phyloP scores from a whole-genome alignment of 2,888 invertebrate genomes.

The Lapara coniferarum region DNA sequence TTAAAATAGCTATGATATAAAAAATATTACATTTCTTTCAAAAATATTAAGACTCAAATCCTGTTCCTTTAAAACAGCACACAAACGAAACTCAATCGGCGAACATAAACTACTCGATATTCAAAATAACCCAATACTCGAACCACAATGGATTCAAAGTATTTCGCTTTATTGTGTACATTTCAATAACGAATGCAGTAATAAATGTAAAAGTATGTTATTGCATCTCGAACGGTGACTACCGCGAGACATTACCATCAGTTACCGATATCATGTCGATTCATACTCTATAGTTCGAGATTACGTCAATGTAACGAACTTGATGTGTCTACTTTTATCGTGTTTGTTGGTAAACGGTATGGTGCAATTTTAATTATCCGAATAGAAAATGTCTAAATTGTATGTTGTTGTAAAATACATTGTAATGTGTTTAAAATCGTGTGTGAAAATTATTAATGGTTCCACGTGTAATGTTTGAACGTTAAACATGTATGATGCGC shows the following conservation, averaged over 20 bases:
- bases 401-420: neutral
- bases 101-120: neutral
- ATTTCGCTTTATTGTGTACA: neutral
- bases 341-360: no score
- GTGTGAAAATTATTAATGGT: neutral
- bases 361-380: no score
- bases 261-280: neutral
- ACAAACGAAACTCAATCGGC: no score
- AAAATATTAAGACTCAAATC: no score
- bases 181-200: conserved; percentile 4
- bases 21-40: no score
- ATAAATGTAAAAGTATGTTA: neutral
- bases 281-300: neutral
- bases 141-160: conserved; percentile 7
- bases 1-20: no score
- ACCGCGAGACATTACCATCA: neutral
- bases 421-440: neutral
- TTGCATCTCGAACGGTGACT: conserved; percentile 5
- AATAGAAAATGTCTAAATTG: no score
- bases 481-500: neutral
- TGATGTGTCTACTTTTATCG: no score
- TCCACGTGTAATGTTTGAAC: neutral
- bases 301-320: no score
- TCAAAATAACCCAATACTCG: no score
- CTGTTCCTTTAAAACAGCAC: no score